These are phyloP conservation scores for Exephanes ischioxanthus DNA, from an alignment of 2,888 invertebrate species.

Conservation along the genomic window DNA sequence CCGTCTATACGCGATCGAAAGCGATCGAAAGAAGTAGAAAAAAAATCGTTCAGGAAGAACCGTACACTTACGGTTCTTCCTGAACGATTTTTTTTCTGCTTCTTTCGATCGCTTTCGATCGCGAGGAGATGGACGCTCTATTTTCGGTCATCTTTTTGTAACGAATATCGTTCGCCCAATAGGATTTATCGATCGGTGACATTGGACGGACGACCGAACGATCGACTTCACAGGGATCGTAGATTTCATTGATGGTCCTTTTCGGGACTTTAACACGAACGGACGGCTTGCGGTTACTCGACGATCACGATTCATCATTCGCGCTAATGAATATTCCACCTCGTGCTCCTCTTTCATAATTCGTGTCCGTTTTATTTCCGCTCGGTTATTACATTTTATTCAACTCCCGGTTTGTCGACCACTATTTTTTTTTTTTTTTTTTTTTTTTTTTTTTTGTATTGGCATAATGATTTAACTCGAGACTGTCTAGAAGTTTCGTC, in stretches of 20 bases:
- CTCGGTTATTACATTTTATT: background rate
- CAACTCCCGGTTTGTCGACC: background rate
- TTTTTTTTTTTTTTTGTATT: background rate
- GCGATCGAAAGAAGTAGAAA: background rate
- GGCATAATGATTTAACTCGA: background rate
- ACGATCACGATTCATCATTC: too few relatives aligned
- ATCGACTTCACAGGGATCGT: too few relatives aligned
- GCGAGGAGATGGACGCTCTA: background rate
- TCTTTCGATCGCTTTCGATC: background rate
- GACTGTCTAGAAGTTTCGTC: background rate
- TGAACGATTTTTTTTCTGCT: background rate
- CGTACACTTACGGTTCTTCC: conserved; percentile 1
- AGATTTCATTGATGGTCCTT: too few relatives aligned
- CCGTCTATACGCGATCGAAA: background rate
- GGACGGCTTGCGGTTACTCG: too few relatives aligned
- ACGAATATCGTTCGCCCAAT: too few relatives aligned
- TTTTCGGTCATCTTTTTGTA: conserved; percentile 10
- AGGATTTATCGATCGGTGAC: too few relatives aligned
- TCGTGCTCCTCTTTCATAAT: too few relatives aligned
- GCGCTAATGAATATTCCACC: too few relatives aligned
- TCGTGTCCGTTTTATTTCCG: too few relatives aligned
- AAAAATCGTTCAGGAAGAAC: background rate
- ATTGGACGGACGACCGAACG: too few relatives aligned
- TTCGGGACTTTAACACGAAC: too few relatives aligned
- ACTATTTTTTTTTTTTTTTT: background rate